These are phyloP conservation scores for Ophion obscuratus DNA, from an alignment of 2,888 invertebrate genomes.

Conservation along the genomic window DNA sequence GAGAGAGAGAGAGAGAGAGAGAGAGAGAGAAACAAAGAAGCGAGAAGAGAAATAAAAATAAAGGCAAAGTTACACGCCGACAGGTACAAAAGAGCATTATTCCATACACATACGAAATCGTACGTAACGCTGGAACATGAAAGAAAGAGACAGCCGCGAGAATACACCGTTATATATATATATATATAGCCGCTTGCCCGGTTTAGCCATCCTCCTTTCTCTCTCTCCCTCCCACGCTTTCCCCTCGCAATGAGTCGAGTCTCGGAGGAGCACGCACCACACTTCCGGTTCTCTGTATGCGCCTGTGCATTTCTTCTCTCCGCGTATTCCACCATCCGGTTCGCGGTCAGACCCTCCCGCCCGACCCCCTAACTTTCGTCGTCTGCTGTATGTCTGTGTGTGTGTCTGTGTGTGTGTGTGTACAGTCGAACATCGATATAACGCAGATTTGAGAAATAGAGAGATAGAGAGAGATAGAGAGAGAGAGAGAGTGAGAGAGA, in stretches of 20 bases:
- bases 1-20: too few relatives aligned
- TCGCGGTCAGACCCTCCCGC: constrained; percentile 32
- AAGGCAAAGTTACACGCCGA: constrained; percentile 10
- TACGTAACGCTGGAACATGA: background rate
- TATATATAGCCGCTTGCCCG: too few relatives aligned
- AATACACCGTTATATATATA: too few relatives aligned
- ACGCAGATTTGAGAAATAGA: too few relatives aligned
- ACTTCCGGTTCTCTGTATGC: constrained; percentile 44
- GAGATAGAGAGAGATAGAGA: too few relatives aligned
- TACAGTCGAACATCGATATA: too few relatives aligned
- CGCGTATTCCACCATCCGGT: constrained; percentile 39
- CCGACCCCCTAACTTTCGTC: background rate
- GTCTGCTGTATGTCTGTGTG: too few relatives aligned
- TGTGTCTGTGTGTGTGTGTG: too few relatives aligned
- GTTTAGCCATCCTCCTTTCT: too few relatives aligned
- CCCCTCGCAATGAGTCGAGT: background rate
- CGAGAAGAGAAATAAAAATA: constrained; percentile 3
- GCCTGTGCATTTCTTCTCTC: constrained; percentile 8
- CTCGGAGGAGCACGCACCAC: constrained; percentile 48
- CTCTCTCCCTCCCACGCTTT: background rate
- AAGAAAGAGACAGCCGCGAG: too few relatives aligned
- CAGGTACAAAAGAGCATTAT: constrained; percentile 6
- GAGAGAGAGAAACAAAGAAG: background rate
- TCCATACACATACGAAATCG: constrained; percentile 14
- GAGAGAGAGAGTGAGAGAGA: too few relatives aligned